Evolutionary conservation across 2,888 invertebrate genomes (phyloP).

Genomic region (Phaonia tiefii): DNA sequence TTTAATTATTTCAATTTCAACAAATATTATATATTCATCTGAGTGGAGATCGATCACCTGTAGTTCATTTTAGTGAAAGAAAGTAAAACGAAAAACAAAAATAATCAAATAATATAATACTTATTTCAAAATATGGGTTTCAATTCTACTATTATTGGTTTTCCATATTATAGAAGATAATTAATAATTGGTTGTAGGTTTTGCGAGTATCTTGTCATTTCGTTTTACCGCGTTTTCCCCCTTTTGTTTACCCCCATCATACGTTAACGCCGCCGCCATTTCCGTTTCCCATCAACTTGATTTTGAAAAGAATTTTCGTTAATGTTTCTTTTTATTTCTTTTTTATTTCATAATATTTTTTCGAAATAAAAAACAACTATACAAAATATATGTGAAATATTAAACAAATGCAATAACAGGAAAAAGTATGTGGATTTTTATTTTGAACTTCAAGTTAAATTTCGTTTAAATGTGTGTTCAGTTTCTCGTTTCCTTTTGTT

Average conservation of each 20-base stretch:
- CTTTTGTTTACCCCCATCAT: constrained; percentile 1
- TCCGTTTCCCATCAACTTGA: constrained; percentile 45
- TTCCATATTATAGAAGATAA: constrained; percentile 32
- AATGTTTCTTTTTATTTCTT: constrained; percentile 63
- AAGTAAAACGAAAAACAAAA: neutral
- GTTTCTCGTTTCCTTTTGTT: constrained; percentile 31
- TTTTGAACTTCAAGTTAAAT: constrained; percentile 50
- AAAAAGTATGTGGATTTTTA: constrained; percentile 68
- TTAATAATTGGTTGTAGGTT: constrained; percentile 57
- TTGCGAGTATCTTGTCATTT: constrained; percentile 25
- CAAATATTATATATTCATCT: constrained; percentile 15
- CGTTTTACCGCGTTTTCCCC: neutral
- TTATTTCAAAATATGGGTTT: constrained; percentile 21
- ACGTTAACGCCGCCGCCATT: constrained; percentile 8
- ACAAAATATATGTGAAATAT: constrained; percentile 32
- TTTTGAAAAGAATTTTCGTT: constrained; percentile 48
- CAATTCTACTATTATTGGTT: constrained; percentile 29
- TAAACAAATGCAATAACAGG: constrained; percentile 61
- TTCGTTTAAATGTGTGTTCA: constrained; percentile 42
- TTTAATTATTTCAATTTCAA: constrained; percentile 68
- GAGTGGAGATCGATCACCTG: constrained; percentile 5
- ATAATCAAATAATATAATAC: neutral
- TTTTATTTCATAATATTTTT: constrained; percentile 60
- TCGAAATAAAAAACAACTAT: constrained; percentile 43
- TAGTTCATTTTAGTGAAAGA: constrained; percentile 28